These are phyloP conservation scores for Horisme vitalbata DNA, from an alignment of 2,888 invertebrate genomes.

Conservation along the genomic window DNA sequence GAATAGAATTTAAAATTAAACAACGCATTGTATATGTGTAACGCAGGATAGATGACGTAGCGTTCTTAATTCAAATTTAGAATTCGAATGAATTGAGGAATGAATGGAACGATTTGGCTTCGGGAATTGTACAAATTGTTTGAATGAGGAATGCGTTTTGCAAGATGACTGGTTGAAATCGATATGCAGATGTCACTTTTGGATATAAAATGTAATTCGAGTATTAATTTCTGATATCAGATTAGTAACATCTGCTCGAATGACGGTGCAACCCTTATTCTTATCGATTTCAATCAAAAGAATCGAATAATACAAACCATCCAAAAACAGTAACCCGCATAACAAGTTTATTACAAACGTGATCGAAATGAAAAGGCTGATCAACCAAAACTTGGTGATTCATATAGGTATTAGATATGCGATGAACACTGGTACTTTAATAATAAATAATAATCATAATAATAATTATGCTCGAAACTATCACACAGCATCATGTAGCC, in stretches of 20 bases:
- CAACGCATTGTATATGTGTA: conserved; percentile 18
- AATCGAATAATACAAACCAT: background rate
- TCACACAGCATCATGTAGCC: no score
- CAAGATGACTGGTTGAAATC: conserved; percentile 29
- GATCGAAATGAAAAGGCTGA: no score
- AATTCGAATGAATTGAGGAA: conserved; percentile 62
- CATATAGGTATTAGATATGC: no score
- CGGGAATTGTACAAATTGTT: conserved; percentile 42
- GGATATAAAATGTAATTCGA: conserved; percentile 20
- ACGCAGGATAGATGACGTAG: conserved; percentile 32
- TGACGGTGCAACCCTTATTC: conserved; percentile 26
- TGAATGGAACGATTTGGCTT: conserved; percentile 51
- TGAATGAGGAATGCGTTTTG: conserved; percentile 32
- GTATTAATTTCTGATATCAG: conserved; percentile 35
- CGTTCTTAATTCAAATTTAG: conserved; percentile 53
- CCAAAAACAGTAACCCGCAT: no score
- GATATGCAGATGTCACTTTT: conserved; percentile 33
- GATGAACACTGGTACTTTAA: no score
- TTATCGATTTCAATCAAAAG: conserved; percentile 15
- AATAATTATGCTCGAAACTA: no score
- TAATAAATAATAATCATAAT: no score
- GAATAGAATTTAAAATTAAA: conserved; percentile 20
- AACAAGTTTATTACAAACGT: no score
- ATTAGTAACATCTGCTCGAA: conserved; percentile 31
- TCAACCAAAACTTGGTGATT: no score